Percentiles rank a stretch among this genome's conserved stretches.
Evolutionary conservation across 1,140 invertebrate species (phyloP).

Genomic region (Zaprionus gabonicus): DNA sequence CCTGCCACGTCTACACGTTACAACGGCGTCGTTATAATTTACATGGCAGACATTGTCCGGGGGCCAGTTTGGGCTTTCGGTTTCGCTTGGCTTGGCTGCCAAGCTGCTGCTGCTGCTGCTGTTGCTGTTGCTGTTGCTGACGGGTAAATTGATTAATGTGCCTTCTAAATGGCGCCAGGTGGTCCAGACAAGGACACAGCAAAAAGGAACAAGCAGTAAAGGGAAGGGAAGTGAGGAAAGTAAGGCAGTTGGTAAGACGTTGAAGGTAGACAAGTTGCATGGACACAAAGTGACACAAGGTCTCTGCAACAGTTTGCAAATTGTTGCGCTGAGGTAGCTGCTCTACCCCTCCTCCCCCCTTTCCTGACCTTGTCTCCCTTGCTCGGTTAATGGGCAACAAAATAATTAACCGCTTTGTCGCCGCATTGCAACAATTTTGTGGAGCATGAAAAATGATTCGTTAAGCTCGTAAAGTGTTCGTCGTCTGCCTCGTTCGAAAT

Average conservation of each 20-base stretch:
- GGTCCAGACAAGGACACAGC: not conserved
- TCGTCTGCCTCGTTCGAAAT: constrained; percentile 52
- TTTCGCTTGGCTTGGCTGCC: constrained; percentile 65
- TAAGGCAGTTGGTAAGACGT: not conserved
- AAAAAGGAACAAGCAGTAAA: not conserved
- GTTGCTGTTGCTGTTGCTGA: constrained; percentile 59
- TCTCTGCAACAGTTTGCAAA: constrained; percentile 61
- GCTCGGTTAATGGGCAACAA: constrained; percentile 66
- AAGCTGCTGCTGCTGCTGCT: constrained; percentile 31
- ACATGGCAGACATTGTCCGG: constrained; percentile 34
- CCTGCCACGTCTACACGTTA: constrained; percentile 3
- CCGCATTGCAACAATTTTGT: constrained; percentile 54
- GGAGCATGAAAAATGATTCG: constrained; percentile 72
- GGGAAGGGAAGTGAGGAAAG: too few species aligned
- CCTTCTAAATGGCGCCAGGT: constrained; percentile 75
- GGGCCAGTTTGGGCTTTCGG: constrained; percentile 61
- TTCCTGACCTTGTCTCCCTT: not conserved
- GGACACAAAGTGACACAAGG: constrained; percentile 36
- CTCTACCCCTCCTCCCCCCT: not conserved
- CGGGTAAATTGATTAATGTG: constrained; percentile 77
- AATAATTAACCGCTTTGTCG: constrained; percentile 71
- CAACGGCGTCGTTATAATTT: constrained; percentile 41
- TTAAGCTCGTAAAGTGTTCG: constrained; percentile 67
- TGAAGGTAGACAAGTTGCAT: not conserved
- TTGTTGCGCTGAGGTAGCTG: constrained; percentile 55